Base-by-base conservation (phyloP, 2,113 vertebrate species). In the Podilymbus podiceps region DNA sequence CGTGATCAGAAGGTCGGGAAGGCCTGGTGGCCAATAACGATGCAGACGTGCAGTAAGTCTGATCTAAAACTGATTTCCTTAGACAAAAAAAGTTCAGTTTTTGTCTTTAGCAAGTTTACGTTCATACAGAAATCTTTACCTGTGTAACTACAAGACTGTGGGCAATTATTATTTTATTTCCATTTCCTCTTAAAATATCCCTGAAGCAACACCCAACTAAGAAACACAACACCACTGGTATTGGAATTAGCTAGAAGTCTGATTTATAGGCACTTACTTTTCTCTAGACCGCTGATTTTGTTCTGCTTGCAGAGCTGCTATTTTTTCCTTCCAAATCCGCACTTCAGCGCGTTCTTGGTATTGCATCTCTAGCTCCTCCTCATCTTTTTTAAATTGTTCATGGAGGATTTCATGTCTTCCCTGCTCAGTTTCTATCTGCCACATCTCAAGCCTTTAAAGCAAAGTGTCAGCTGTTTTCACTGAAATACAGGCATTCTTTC, bases 381-480 rank as follows among this genome's bases (percentile, higher is more conserved):
- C 98, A 38, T 98, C 97, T 60, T 95, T 88, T 31, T 86, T 73
- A 68, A 98, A 73, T 56, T 96, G 91, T 69, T 97, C 95, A 44
- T 30, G 89, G 28, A 98, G 68, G 2, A 18, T 79, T 33, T 97
- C 74, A 2, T 98, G 95, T 85, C 91, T 98, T 77, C 97, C 97
- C 85, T 98, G 97, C 35, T 98, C 96, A 22, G 98, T 92, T 90
- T 98, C 98, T n/a, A 98, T 78, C 85, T 98, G 96, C 97, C 97
- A 98, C 96, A 98, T 86, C 93, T 98, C 89, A 7, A 92, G 96
- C 94, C 98, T 99, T 98, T 83, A 13, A 90, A 89, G 95, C 14
- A 84, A 69, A 77, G 33, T 1, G 12, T 46, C 55, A 76, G 40
- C 38, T 24, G 25, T 73, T 84, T 85, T 46, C 55, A 56, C 11